A percentile compares a stretch with the other conserved stretches of the same genome.
Conservation (phyloP, 2,113 vertebrate genomes). For the Peromyscus californicus region DNA sequence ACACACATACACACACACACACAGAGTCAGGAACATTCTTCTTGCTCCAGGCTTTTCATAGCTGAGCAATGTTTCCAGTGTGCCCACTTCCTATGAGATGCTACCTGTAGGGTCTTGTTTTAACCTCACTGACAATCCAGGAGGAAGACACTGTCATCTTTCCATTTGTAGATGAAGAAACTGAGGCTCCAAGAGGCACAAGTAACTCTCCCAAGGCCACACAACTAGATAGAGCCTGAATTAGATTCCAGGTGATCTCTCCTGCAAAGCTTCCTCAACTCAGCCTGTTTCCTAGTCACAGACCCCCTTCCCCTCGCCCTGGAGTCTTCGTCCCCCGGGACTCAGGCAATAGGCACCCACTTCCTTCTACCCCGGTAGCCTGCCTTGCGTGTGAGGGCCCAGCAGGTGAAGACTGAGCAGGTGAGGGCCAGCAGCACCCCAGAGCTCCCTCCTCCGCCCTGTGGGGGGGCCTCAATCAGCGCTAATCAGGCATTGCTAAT, state of each 20-base stretch:
- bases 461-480: conserved; percentile 77
- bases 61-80: background rate
- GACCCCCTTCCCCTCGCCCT: background rate
- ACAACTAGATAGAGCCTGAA: background rate
- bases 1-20: background rate
- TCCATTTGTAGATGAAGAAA: conserved; percentile 35
- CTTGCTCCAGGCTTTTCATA: background rate
- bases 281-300: background rate
- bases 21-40: background rate
- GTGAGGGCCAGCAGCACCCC: background rate
- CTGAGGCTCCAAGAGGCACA: background rate
- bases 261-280: too few relatives aligned
- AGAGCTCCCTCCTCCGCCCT: conserved; percentile 36
- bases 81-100: background rate
- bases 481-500: conserved; percentile 84
- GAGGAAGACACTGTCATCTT: background rate
- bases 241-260: background rate
- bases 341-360: background rate
- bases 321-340: background rate
- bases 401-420: background rate
- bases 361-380: background rate
- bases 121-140: background rate
- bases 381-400: background rate
- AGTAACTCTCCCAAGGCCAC: background rate
- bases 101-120: background rate